Base-by-base conservation (phyloP, 2,888 invertebrate species). In the Iphiclides podalirius region DNA sequence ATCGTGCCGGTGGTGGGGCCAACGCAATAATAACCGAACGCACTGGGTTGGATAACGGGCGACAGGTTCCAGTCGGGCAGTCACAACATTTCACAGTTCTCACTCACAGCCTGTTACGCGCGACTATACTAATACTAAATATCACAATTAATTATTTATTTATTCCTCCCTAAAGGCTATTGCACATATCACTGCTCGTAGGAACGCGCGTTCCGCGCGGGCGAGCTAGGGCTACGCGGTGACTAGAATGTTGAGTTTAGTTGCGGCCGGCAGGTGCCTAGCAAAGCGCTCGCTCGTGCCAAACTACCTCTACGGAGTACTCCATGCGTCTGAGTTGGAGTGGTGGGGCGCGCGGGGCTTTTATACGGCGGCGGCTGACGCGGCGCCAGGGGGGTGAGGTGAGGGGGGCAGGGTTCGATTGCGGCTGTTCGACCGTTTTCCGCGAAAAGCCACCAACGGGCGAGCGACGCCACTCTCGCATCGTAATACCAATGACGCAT, bases 251-350 rank as follows among this genome's bases (percentile, higher is more conserved):
- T 67, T 78, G 75, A 80, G 78, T 79, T 83, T 75, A 79, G 80
- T 75, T 74, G 79, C 79, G 85, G 87, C 87, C 83, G 89, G 89
- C 89, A 89, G 89, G 89, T 89, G 89, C 89, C 89, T 89, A 89
- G 89, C 89, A 87, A 88, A 89, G 89, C 88, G 86, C 85, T 85
- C 86, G 89, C 89, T 89, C 89, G 89, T 89, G 89, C 89, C 89
- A 89, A 89, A 89, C 89, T 79, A 89, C 89, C 89, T 89, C 89
- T 86, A 89, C 89, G 86, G 89, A 89, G 89, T 89, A 89, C 89
- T 89, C 89, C 89, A 89, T 89, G 88, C 89, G 89, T 86, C 83
- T 89, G 87, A 87, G 85, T 83, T 84, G 81, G 72, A 76, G 87
- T 82, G 81, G 83, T 66, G 84, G 83, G 85, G 84, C 74, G 86